Percentiles rank a stretch among this genome's conserved stretches.
Evolutionary conservation across 2,797 vertebrate genomes (phyloP).

Genomic region (Premnoplex brunnescens): DNA sequence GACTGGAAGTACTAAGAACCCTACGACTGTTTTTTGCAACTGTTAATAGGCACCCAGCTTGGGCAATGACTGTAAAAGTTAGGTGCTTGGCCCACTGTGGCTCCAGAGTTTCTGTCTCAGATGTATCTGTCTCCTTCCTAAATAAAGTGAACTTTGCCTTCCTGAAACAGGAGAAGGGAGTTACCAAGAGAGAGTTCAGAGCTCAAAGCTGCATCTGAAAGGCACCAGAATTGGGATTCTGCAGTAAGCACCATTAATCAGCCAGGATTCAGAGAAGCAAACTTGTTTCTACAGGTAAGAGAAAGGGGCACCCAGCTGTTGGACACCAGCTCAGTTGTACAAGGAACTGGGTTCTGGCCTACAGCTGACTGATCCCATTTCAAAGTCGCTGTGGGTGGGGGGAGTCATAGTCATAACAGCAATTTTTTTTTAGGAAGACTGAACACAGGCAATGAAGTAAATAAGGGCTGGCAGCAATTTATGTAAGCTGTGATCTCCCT

Average conservation of each 20-base stretch:
- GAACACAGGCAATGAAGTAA: not conserved
- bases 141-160: not conserved
- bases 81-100: not conserved
- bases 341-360: not conserved
- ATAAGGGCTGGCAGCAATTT: not conserved
- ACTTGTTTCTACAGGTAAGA: not conserved
- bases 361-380: fast-evolving
- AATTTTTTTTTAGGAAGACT: not conserved
- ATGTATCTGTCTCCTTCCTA: not conserved
- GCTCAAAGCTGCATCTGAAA: not conserved
- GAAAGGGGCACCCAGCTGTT: not conserved
- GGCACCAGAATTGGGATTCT: not conserved
- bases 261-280: not conserved
- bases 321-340: not conserved
- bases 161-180: not conserved
- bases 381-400: not conserved
- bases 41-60: not conserved
- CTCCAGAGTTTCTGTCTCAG: not conserved
- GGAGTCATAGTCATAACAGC: not conserved
- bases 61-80: not conserved
- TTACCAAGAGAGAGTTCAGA: not conserved
- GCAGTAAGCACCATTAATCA: not conserved
- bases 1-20: not conserved
- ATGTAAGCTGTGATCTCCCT: not conserved
- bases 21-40: not conserved